Percentiles rank a stretch among this genome's conserved stretches.
phyloP scores from a whole-genome alignment of 2,113 vertebrate species.

The Neogale vison region DNA sequence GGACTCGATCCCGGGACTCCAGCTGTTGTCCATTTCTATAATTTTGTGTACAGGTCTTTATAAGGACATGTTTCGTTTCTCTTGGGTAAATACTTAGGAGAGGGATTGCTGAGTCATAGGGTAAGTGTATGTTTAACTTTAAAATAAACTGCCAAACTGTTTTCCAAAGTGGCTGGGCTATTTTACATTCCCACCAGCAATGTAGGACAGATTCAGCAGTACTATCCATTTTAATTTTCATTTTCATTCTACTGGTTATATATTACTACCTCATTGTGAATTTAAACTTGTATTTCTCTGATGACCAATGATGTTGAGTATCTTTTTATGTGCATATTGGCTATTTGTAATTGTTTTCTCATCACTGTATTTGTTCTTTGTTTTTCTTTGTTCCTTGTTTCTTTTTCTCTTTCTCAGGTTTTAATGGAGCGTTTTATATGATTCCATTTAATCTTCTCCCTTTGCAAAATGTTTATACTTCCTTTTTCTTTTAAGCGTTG shows the following conservation, averaged over 20 bases:
- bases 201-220: background rate
- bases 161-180: background rate
- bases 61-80: background rate
- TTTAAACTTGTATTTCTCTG: background rate
- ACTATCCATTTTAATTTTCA: background rate
- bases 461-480: background rate
- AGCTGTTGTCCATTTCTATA: background rate
- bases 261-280: slow-evolving; percentile 15
- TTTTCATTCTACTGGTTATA: background rate
- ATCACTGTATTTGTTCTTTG: background rate
- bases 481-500: background rate
- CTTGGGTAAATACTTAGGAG: slow-evolving; percentile 25
- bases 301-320: background rate
- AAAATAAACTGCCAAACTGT: slow-evolving; percentile 30
- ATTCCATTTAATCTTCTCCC: slow-evolving; percentile 29
- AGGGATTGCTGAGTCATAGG: background rate
- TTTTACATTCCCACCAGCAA: background rate
- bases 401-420: slow-evolving; percentile 30
- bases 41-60: background rate
- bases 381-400: background rate
- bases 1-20: no score
- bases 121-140: slow-evolving; percentile 3
- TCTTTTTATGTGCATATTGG: background rate
- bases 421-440: background rate
- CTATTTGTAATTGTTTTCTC: background rate